These are phyloP conservation scores for Enteromius trimaculatus DNA, from an alignment of 2,797 vertebrate species.

Conservation along the genomic window DNA sequence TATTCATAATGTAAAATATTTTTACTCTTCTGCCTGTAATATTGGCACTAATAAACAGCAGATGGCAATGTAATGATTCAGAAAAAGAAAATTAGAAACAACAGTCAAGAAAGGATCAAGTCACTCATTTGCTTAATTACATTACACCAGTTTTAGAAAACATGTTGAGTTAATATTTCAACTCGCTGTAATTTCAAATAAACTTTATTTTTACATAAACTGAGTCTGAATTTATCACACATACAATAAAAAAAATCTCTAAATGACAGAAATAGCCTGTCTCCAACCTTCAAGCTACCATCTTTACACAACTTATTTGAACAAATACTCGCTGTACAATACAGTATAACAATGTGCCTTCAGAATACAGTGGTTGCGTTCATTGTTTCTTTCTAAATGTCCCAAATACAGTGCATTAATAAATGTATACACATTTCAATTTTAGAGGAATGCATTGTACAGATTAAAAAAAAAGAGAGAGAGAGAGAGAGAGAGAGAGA, in stretches of 20 bases:
- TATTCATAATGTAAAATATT: not conserved
- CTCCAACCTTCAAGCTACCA: slow-evolving; percentile 68
- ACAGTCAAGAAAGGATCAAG: not conserved
- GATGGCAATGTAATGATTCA: not conserved
- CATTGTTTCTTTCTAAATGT: slow-evolving; percentile 58
- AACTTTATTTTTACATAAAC: slow-evolving; percentile 87
- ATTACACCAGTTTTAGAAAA: slow-evolving; percentile 79
- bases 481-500: slow-evolving; percentile 1
- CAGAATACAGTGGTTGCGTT: slow-evolving; percentile 74
- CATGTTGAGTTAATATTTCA: slow-evolving; percentile 82
- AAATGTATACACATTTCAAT: slow-evolving; percentile 65
- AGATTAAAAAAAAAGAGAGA: slow-evolving; percentile 69
- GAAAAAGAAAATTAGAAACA: not conserved
- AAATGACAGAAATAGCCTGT: slow-evolving; percentile 75
- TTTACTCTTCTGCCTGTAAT: not conserved
- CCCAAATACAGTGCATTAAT: slow-evolving; percentile 73
- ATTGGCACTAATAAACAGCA: not conserved
- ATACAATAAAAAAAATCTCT: slow-evolving; percentile 81
- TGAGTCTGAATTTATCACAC: slow-evolving; percentile 80
- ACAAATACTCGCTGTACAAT: slow-evolving; percentile 69
- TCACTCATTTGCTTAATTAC: not conserved
- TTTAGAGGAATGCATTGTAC: slow-evolving; percentile 72
- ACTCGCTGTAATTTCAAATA: slow-evolving; percentile 83
- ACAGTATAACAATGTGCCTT: slow-evolving; percentile 74
- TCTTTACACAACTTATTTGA: slow-evolving; percentile 68